Evolutionary conservation across 2,888 invertebrate genomes (phyloP).

Genomic region (Patella caerulea): DNA sequence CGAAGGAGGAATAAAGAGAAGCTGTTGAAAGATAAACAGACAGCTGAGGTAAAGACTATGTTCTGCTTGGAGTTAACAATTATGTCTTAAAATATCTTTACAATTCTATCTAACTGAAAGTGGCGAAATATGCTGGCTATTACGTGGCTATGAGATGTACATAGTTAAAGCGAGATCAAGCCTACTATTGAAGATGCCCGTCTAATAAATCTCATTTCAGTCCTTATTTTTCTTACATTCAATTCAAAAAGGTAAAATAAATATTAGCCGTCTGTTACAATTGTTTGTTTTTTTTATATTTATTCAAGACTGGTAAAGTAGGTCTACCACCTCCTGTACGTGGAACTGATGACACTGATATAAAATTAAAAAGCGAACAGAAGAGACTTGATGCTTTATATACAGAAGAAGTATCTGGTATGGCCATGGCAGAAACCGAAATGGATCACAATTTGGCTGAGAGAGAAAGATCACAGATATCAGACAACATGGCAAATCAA

Average conservation of each 20-base stretch:
- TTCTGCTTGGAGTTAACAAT: background rate
- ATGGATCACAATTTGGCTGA: constrained; percentile 48
- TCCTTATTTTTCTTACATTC: too few species aligned
- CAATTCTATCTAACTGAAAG: too few species aligned
- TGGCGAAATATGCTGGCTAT: too few species aligned
- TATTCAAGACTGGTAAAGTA: constrained; percentile 53
- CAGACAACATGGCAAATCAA: constrained; percentile 57
- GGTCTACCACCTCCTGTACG: constrained; percentile 57
- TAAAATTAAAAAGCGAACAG: constrained; percentile 51
- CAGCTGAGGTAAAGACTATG: constrained; percentile 51
- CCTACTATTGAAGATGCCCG: too few species aligned
- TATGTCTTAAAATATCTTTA: too few species aligned
- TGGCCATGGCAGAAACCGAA: constrained; percentile 51
- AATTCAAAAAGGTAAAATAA: too few species aligned
- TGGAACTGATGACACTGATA: constrained; percentile 48
- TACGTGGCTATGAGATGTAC: too few species aligned
- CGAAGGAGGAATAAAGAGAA: constrained; percentile 55
- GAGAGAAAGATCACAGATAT: constrained; percentile 52
- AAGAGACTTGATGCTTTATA: constrained; percentile 50
- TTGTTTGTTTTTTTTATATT: background rate
- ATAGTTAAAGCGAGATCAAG: too few species aligned
- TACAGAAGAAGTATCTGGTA: constrained; percentile 57
- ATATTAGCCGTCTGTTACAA: too few species aligned
- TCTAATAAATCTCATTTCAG: too few species aligned
- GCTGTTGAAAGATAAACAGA: constrained; percentile 59